Conservation (phyloP, 2,797 vertebrate species). For the Molossus molossus region DNA sequence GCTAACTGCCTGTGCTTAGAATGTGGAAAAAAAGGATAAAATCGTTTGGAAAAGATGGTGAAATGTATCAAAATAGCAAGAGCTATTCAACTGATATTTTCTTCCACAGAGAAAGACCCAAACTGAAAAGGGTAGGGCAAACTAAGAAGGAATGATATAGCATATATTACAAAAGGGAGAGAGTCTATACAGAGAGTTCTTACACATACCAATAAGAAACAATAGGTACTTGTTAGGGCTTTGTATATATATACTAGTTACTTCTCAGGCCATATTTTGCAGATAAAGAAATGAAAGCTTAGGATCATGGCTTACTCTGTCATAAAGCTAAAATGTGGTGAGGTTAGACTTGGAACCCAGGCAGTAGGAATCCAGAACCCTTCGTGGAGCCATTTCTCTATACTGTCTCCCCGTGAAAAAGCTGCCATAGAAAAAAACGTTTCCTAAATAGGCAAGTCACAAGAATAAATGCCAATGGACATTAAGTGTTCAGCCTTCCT, state of each 20-base stretch:
- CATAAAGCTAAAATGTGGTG: background rate
- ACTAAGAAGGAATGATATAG: background rate
- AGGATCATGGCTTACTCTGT: background rate
- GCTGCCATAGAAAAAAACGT: background rate
- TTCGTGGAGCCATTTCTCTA: background rate
- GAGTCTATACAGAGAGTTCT: background rate
- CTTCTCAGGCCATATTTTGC: constrained; percentile 46
- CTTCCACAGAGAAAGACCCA: constrained; percentile 8
- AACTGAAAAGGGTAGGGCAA: background rate
- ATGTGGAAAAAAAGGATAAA: background rate
- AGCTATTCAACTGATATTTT: background rate
- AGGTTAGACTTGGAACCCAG: constrained; percentile 45
- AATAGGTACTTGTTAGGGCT: background rate
- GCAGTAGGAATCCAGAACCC: background rate
- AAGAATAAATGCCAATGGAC: background rate
- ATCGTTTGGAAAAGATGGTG: constrained; percentile 28
- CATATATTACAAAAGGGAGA: background rate
- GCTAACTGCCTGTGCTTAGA: background rate
- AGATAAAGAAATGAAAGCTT: constrained; percentile 48
- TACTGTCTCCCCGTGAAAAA: constrained; percentile 11
- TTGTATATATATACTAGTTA: background rate
- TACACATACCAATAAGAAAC: background rate
- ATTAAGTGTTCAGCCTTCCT: constrained; percentile 21
- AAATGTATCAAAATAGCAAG: constrained; percentile 17
- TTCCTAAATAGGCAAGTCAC: background rate